Evolutionary conservation across 1,140 invertebrate genomes (phyloP), one percentile per base, ranked within the genome.

Genomic region (Sycophila sp.): DNA sequence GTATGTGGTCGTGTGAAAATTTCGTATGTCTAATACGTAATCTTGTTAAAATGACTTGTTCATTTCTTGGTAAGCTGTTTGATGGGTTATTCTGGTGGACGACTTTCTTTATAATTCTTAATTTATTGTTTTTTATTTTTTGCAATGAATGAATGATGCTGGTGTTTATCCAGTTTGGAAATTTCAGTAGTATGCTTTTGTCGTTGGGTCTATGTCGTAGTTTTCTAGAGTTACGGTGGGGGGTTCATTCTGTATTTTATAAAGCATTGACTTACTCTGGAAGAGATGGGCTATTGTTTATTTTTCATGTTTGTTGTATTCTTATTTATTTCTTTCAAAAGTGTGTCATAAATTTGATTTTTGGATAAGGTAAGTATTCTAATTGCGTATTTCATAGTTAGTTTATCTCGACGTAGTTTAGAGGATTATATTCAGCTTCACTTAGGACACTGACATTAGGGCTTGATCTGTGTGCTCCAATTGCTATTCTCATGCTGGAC

Each of bases 381-480:
- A 2, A 40, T 1, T 22, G 34, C 10, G 22, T 59, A 40, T 4
- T 40, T 59, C 6, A 10, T 5, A 24, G 22, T 15, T 24, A 59
- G 56, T 17, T 59, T 17, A 40, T 59, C 26, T n/a, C 56, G 22
- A 40, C 34, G 60, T 60, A 58, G 7, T 38, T 19, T 53, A 49
- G 15, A 1, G 32, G 34, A 8, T 15, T 10, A 0, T 26, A 13
- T 10, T 49, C 13, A 15, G 22, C 19, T 70, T 55, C 51, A 13
- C 38, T 42, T 10, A 56, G 19, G 36, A 70, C 24, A 26, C 56
- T 59, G 10, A 4, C 24, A 24, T 40, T 26, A 2, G 56, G 34
- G 34, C 56, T 59, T 3, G 34, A 40, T 40, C 19, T 19, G 28
- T 38, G 26, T 24, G 34, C 56, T 24, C 32, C 56, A 3, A 59